A percentile compares a stretch with the other conserved stretches of the same genome.
Conservation (phyloP, 2,113 vertebrate genomes). For the Hypanus sabinus region DNA sequence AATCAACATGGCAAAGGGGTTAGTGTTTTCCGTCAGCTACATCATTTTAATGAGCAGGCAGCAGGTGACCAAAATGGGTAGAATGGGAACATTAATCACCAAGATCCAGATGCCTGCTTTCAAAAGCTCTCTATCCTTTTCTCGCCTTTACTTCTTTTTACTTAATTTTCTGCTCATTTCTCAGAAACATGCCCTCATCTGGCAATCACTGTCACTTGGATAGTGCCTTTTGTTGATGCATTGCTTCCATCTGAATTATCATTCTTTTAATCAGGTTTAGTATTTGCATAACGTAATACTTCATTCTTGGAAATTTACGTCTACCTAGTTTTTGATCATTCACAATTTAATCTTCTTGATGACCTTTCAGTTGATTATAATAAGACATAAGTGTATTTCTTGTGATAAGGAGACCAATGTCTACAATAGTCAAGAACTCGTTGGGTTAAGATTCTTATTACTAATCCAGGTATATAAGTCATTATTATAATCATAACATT, state of each 20-base stretch:
- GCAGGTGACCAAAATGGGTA: too few species aligned
- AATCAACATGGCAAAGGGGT: too few species aligned
- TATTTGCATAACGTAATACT: neutral
- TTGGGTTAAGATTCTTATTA: too few species aligned
- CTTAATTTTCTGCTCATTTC: neutral
- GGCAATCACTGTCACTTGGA: neutral
- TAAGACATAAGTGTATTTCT: neutral
- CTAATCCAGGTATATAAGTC: neutral
- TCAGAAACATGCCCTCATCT: neutral
- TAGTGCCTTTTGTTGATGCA: neutral
- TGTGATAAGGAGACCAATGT: neutral
- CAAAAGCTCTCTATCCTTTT: too few species aligned
- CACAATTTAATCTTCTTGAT: neutral
- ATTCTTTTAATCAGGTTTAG: neutral
- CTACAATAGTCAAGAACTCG: neutral
- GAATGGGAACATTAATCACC: too few species aligned
- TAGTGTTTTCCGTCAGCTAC: too few species aligned
- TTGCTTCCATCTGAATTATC: neutral
- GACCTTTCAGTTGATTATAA: neutral
- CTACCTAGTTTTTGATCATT: neutral
- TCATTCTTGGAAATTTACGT: neutral
- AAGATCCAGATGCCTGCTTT: too few species aligned
- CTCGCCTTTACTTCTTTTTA: neutral
- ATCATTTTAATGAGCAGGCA: too few species aligned
- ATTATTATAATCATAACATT: neutral